A percentile compares a stretch with the other conserved stretches of the same genome.
Conservation (phyloP, 2,113 vertebrate species). For the Micronycteris hirsuta region DNA sequence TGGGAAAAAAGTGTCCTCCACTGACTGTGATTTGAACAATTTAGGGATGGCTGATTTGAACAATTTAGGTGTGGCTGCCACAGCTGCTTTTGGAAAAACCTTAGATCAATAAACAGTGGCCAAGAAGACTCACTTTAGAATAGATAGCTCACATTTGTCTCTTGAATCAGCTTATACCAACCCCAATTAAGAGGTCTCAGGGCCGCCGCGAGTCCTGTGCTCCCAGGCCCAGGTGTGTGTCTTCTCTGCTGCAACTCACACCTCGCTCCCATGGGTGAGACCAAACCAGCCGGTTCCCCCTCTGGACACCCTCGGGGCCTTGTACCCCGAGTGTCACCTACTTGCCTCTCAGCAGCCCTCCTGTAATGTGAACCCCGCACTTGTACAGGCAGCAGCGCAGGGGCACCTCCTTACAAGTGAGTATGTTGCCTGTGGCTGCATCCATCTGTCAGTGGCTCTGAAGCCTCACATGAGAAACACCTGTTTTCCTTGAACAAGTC, state of each 20-base stretch:
- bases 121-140: neutral
- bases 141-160: neutral
- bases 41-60: neutral
- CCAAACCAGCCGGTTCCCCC: neutral
- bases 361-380: neutral
- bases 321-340: too few species aligned
- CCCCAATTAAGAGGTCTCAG: neutral
- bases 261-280: neutral
- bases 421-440: neutral
- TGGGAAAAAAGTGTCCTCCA: neutral
- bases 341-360: neutral
- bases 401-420: too few species aligned
- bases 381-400: neutral
- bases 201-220: fast-evolving
- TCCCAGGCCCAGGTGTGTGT: neutral
- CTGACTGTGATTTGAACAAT: neutral
- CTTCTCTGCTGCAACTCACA: neutral
- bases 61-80: neutral
- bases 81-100: neutral
- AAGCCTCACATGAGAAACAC: neutral
- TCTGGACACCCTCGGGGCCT: neutral
- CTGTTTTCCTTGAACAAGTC: neutral
- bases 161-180: neutral
- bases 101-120: neutral
- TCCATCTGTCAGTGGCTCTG: neutral